Conservation (phyloP, 30 jellyfish, hydroid and myxozoan genomes). For the Aurelia aurita region DNA sequence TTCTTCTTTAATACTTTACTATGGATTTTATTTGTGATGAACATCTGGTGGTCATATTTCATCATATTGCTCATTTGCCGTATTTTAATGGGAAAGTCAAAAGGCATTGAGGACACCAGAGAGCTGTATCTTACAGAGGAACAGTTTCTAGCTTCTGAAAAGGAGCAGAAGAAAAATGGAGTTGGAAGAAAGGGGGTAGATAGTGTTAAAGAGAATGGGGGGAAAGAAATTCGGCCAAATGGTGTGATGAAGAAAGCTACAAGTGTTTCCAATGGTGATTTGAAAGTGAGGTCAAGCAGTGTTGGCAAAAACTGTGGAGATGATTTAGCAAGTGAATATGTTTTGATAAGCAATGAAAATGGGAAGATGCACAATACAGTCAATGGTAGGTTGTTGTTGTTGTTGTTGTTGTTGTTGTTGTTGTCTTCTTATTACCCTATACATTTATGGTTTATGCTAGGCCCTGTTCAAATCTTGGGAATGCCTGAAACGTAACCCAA, state of each 20-base stretch:
- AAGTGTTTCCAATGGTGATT: too few relatives aligned
- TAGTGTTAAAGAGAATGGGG: neutral
- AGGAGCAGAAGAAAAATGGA: neutral
- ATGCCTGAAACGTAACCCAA: too few relatives aligned
- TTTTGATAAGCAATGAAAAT: too few relatives aligned
- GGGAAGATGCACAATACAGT: too few relatives aligned
- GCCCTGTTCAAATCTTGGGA: too few relatives aligned
- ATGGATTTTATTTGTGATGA: slow-evolving; percentile 74
- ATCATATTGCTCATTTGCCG: slow-evolving; percentile 76
- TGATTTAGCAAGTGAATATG: too few relatives aligned
- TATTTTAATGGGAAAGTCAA: slow-evolving; percentile 75
- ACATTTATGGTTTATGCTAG: too few relatives aligned
- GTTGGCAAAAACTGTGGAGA: too few relatives aligned
- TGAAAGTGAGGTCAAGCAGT: too few relatives aligned
- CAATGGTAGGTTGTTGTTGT: too few relatives aligned
- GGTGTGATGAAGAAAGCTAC: neutral
- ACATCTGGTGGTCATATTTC: slow-evolving; percentile 90
- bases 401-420: too few relatives aligned
- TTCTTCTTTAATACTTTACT: slow-evolving; percentile 83
- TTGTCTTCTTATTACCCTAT: too few relatives aligned
- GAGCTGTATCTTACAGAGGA: slow-evolving; percentile 54
- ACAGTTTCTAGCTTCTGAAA: slow-evolving; percentile 2
- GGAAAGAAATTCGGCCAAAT: neutral
- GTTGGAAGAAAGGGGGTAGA: neutral
- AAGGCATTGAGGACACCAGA: slow-evolving; percentile 84